phyloP scores from a whole-genome alignment of 1,140 invertebrate genomes.

The Drosophila orosa region DNA sequence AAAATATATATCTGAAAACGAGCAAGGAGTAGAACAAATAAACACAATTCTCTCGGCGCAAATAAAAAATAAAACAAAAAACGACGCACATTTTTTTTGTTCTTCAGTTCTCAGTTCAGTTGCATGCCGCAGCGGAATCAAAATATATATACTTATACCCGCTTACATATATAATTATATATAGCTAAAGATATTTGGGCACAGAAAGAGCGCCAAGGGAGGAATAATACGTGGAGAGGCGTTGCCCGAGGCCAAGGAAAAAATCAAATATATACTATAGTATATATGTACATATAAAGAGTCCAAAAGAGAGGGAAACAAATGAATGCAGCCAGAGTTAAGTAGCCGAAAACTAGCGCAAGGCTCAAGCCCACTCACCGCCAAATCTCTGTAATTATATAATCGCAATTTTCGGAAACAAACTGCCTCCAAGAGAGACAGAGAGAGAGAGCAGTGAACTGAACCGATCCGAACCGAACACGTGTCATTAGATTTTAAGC shows the following conservation, averaged over 20 bases:
- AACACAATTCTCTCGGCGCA: constrained; percentile 9
- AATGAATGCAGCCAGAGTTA: constrained; percentile 23
- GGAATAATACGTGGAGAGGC: constrained; percentile 55
- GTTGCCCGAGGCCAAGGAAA: constrained; percentile 53
- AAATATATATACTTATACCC: constrained; percentile 46
- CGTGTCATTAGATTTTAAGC: constrained; percentile 42
- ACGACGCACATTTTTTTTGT: constrained; percentile 48
- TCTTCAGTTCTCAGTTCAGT: constrained; percentile 44
- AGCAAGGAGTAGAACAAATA: constrained; percentile 24
- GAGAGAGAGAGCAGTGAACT: constrained; percentile 1
- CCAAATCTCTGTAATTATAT: constrained; percentile 34
- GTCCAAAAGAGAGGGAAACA: constrained; percentile 32
- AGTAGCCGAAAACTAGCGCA: constrained; percentile 63
- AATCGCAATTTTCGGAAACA: constrained; percentile 14
- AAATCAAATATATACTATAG: constrained; percentile 9
- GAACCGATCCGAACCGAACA: constrained; percentile 22
- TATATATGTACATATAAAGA: constrained; percentile 8
- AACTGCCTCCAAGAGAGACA: neutral
- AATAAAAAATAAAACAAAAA: constrained; percentile 27
- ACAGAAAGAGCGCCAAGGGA: constrained; percentile 42
- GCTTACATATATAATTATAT: constrained; percentile 51
- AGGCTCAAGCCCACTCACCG: constrained; percentile 46
- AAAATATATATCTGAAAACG: constrained; percentile 33
- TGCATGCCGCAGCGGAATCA: constrained; percentile 66
- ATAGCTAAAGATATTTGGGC: constrained; percentile 45